Percentiles rank a stretch among this genome's conserved stretches.
Conservation (phyloP, 2,888 invertebrate genomes). For the Thecocarcelia acutangulata region DNA sequence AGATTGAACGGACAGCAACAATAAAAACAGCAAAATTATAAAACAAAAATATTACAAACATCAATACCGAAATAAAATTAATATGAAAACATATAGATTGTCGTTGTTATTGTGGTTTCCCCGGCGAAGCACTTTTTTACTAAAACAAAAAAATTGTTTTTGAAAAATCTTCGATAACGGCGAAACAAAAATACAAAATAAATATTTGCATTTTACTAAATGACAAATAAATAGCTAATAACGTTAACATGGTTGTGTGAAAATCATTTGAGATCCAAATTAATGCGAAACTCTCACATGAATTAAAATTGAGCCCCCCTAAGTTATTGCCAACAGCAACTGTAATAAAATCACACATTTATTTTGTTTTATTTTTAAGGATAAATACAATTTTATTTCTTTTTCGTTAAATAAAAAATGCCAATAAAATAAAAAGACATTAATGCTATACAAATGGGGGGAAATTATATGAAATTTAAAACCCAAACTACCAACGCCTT, state of each 20-base stretch:
- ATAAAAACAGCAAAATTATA: conserved; percentile 13
- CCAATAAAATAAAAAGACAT: conserved; percentile 45
- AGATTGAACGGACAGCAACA: conserved; percentile 6
- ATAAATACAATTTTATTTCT: conserved; percentile 8
- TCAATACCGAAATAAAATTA: conserved; percentile 42
- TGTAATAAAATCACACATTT: conserved; percentile 64
- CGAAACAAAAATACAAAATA: conserved; percentile 22
- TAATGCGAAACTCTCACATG: conserved; percentile 32
- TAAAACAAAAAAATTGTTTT: not conserved
- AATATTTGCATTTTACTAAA: conserved; percentile 55
- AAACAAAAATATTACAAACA: conserved; percentile 49
- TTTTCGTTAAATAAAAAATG: conserved; percentile 9
- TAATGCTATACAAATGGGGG: conserved; percentile 45
- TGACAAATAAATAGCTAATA: conserved; percentile 64
- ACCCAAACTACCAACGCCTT: conserved; percentile 63
- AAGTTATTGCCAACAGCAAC: conserved; percentile 25
- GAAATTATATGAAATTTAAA: conserved; percentile 63
- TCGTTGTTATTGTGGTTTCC: conserved; percentile 18
- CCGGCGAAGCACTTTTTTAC: not conserved
- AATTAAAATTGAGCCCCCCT: conserved; percentile 19
- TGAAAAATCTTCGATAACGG: not conserved
- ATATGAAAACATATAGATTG: conserved; percentile 33
- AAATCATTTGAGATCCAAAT: conserved; percentile 1
- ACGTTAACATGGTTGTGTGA: conserved; percentile 61
- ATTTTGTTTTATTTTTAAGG: not conserved